A percentile compares a stretch with the other conserved stretches of the same genome.
Conservation (phyloP, 2,113 vertebrate species). For the Genyomyrus donnyi region DNA sequence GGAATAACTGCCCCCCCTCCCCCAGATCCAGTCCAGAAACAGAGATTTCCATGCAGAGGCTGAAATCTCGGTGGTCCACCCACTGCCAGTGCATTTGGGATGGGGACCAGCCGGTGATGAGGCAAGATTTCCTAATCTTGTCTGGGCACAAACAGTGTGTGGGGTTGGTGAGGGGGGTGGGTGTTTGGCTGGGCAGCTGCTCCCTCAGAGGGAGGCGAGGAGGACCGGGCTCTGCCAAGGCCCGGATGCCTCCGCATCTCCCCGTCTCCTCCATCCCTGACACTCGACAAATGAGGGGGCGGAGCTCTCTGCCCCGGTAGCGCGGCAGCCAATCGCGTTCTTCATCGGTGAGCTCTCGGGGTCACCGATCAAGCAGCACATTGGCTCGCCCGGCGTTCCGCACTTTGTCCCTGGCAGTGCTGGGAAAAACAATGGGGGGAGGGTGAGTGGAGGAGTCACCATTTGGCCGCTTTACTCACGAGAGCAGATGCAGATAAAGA, state of each 20-base stretch:
- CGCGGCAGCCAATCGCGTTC: not conserved
- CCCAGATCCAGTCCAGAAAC: not conserved
- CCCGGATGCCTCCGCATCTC: not conserved
- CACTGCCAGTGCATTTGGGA: constrained; percentile 47
- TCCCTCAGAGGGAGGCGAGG: constrained; percentile 34
- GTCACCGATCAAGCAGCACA: not conserved
- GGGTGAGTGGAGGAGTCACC: not conserved
- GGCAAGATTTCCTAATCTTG: constrained; percentile 58
- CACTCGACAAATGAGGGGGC: constrained; percentile 4
- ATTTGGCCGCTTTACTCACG: constrained; percentile 2
- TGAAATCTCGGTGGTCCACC: constrained; percentile 42
- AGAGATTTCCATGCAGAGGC: constrained; percentile 29
- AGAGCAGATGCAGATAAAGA: not conserved
- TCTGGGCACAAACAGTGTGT: constrained; percentile 36
- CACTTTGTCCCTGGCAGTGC: not conserved
- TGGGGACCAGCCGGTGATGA: constrained; percentile 54
- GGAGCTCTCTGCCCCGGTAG: not conserved
- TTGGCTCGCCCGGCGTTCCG: not conserved
- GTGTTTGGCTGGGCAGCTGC: constrained; percentile 36
- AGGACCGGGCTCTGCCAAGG: not conserved
- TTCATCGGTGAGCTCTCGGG: constrained; percentile 13
- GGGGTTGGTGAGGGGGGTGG: not conserved
- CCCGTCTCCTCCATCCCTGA: constrained; percentile 22
- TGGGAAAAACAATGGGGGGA: constrained; percentile 4
- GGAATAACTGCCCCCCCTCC: not conserved